These are phyloP conservation scores for Nymphicus hollandicus DNA, from an alignment of 2,113 vertebrate genomes.

Conservation along the genomic window DNA sequence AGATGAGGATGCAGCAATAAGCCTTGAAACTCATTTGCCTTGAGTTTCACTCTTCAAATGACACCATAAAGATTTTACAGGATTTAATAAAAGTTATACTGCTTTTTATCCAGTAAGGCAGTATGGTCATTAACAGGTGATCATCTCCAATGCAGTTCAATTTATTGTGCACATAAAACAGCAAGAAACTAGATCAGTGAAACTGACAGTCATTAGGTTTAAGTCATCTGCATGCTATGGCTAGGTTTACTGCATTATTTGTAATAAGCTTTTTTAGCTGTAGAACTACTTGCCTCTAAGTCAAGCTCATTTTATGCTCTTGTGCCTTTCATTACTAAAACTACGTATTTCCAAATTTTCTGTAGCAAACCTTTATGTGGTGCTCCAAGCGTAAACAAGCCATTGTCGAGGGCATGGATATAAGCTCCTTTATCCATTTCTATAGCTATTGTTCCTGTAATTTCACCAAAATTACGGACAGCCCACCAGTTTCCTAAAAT, in stretches of 20 bases:
- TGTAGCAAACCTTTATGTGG: constrained; percentile 82
- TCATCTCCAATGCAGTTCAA: neutral
- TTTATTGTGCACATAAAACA: neutral
- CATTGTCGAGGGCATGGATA: constrained; percentile 91
- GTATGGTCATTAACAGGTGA: neutral
- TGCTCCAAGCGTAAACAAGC: constrained; percentile 92
- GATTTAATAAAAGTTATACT: neutral
- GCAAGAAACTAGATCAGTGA: neutral
- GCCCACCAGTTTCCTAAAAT: constrained; percentile 90
- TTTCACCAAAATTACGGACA: constrained; percentile 84
- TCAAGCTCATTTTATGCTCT: neutral
- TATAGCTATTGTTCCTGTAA: constrained; percentile 90
- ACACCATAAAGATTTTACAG: neutral
- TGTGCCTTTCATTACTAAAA: neutral
- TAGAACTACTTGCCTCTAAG: neutral
- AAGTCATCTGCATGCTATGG: neutral
- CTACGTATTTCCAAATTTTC: neutral
- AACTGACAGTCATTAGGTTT: constrained; percentile 2
- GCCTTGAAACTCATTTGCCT: neutral
- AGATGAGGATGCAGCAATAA: neutral
- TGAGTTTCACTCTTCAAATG: neutral
- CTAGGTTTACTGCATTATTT: neutral
- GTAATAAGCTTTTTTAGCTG: neutral
- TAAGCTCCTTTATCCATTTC: constrained; percentile 94
- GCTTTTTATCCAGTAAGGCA: neutral